Evolutionary conservation across 2,797 vertebrate species (phyloP), one percentile per base, ranked within the genome.

Genomic region (Poeciliopsis infans): DNA sequence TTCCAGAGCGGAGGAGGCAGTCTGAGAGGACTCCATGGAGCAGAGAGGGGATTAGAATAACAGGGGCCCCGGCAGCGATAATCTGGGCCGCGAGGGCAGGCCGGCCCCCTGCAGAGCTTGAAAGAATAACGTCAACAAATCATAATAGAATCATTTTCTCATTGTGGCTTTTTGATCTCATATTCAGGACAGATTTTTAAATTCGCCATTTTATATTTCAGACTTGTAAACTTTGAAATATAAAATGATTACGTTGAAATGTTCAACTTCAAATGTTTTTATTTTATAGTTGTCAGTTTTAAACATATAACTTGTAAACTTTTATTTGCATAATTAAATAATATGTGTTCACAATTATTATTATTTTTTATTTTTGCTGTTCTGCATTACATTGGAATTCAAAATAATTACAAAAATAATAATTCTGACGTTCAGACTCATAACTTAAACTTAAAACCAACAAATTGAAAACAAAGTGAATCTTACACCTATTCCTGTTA

Each of bases 1-100:
- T 73, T 93, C 86, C 25, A 97, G 92, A 39, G 78, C 76, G 4
- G 89, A 36, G 73, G 0, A 7, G 31, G 15, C 45, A 18, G 68
- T 6, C 70, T 2, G 57, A 68, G 77, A 47, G 59, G 76, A 20
- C n/a, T 88, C 88, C 90, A 91, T 91, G 70, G 46, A 11, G 47
- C 41, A 16, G 57, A 16, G 11, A 39, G 36, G 6, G 18, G 73
- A 18, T 66, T 23, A 23, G 11, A 66, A 31, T 31, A 7, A 31
- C 15, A 15, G 7, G 33, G 39, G 33, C 61, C 64, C 36, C 36
- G 64, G 20, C 36, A 25, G 64, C 16, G 64, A 68, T 68, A 41
- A 68, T 41, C 64, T 5, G 36, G 64, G 20, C 36, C 25, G 18
- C 25, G 18, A 68, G 64, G 41, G 20, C 7, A 11, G 31, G 61